Conservation (phyloP, 2,888 invertebrate genomes). For the Hecatera dysodea region DNA sequence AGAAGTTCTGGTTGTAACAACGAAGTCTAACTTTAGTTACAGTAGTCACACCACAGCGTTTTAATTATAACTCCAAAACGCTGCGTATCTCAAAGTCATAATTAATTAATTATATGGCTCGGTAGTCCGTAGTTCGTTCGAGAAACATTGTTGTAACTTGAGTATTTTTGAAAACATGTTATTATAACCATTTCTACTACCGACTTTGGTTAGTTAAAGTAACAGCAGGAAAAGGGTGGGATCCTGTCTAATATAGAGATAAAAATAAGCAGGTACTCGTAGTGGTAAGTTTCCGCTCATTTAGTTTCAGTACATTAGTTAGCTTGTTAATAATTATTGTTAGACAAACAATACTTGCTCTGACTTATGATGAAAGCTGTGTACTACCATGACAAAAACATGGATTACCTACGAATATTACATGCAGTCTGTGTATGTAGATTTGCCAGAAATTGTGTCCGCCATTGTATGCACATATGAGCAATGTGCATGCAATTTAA, state of each 20-base stretch:
- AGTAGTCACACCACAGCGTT: constrained; percentile 25
- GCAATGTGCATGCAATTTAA: too few relatives aligned
- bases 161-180: constrained; percentile 12
- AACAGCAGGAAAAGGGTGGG: not conserved
- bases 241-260: not conserved
- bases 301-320: not conserved
- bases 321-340: not conserved
- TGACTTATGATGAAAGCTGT: too few relatives aligned
- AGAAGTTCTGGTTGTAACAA: constrained; percentile 9
- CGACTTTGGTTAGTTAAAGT: not conserved
- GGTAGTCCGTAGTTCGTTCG: constrained; percentile 12
- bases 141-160: constrained; percentile 22
- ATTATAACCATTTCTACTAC: constrained; percentile 7
- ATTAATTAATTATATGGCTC: constrained; percentile 32
- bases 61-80: constrained; percentile 42
- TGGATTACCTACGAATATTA: too few relatives aligned
- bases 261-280: not conserved
- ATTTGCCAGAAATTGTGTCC: too few relatives aligned
- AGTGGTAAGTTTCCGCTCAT: not conserved
- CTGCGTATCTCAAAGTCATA: constrained; percentile 24
- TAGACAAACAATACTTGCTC: not conserved
- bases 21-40: not conserved
- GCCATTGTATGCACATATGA: too few relatives aligned
- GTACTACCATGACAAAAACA: too few relatives aligned
- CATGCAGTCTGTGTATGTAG: too few relatives aligned